Conservation (phyloP, 2,113 vertebrate genomes). For the Bungarus multicinctus region DNA sequence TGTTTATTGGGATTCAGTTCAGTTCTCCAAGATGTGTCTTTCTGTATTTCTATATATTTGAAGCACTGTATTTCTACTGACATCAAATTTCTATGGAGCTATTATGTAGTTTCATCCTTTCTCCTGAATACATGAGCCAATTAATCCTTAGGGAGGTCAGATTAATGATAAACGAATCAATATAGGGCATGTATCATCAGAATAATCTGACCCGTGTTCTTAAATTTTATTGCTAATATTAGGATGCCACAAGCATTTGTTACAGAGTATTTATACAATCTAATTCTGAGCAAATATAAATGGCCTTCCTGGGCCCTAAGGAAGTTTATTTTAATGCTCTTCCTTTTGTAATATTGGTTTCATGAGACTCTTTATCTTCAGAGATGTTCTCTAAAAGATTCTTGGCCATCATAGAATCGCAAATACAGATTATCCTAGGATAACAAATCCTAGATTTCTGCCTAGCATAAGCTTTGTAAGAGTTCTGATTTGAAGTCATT, state of each 20-base stretch:
- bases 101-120: neutral
- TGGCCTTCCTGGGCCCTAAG: neutral
- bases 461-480: neutral
- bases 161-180: neutral
- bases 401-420: neutral
- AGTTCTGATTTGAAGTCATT: neutral
- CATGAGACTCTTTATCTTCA: neutral
- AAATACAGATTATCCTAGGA: neutral
- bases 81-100: neutral
- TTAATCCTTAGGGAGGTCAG: neutral
- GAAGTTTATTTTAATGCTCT: neutral
- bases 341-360: neutral
- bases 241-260: neutral
- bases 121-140: neutral
- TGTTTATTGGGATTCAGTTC: neutral
- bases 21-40: neutral
- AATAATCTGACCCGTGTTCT: neutral
- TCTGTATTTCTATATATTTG: too few species aligned
- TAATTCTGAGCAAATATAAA: neutral
- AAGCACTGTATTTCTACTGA: neutral
- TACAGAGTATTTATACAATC: neutral
- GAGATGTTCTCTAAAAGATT: neutral
- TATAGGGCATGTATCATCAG: neutral
- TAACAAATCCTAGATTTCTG: neutral
- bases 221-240: neutral